phyloP scores from a whole-genome alignment of 1,140 invertebrate species.

The Drosophila sp. region DNA sequence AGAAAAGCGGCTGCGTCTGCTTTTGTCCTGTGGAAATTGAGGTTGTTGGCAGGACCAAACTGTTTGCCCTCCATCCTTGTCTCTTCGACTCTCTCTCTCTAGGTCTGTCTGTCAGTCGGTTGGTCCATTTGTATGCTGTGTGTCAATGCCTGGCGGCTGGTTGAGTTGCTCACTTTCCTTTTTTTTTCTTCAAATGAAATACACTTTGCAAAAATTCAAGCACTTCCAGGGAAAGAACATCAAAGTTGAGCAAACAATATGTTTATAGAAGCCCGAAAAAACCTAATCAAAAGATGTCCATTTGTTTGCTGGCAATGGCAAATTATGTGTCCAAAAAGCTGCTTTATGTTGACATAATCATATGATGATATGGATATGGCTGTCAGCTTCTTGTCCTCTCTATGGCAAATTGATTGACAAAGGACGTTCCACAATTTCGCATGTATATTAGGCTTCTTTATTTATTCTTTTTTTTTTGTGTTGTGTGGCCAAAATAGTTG shows the following conservation, averaged over 20 bases:
- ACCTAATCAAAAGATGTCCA: constrained; percentile 59
- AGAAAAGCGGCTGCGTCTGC: constrained; percentile 47
- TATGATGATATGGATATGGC: constrained; percentile 21
- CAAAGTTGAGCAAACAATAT: constrained; percentile 18
- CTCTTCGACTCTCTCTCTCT: constrained; percentile 16
- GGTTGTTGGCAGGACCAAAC: constrained; percentile 14
- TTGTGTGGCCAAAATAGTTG: not conserved
- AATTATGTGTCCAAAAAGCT: constrained; percentile 9
- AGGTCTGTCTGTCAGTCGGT: constrained; percentile 21
- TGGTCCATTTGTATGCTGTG: constrained; percentile 53
- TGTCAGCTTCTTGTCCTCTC: constrained; percentile 39
- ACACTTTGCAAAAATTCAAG: constrained; percentile 61
- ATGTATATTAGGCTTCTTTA: not conserved
- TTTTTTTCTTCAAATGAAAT: constrained; percentile 39
- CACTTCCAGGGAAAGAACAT: not conserved
- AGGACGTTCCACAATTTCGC: not conserved
- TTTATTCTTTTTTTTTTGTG: too few relatives aligned
- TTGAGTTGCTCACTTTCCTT: constrained; percentile 47
- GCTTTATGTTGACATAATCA: constrained; percentile 46
- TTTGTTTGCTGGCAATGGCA: constrained; percentile 37
- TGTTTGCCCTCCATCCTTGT: constrained; percentile 35
- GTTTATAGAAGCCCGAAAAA: constrained; percentile 32
- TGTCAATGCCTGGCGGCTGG: constrained; percentile 54
- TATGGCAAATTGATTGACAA: constrained; percentile 22
- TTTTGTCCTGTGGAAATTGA: constrained; percentile 25